Percentiles rank a stretch among this genome's conserved stretches.
These are phyloP conservation scores for Ganaspis sp. DNA, from an alignment of 1,140 invertebrate species.

Conservation along the genomic window DNA sequence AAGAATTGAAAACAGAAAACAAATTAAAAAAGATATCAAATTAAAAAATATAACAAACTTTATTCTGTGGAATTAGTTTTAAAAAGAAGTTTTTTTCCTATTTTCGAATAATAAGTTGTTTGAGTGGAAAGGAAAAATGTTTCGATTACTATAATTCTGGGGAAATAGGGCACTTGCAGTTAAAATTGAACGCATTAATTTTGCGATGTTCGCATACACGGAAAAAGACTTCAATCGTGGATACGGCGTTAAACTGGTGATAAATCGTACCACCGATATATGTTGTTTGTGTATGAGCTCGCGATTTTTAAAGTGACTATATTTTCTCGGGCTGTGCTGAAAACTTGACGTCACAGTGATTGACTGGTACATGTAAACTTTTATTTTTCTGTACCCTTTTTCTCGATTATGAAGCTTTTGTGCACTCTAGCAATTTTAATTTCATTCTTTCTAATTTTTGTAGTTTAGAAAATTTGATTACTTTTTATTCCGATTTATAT, in stretches of 20 bases:
- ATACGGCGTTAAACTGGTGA: conserved; percentile 44
- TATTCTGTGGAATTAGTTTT: too few species aligned
- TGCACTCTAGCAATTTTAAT: neutral
- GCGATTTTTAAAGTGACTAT: conserved; percentile 45
- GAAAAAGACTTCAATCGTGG: conserved; percentile 17
- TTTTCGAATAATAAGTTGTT: too few species aligned
- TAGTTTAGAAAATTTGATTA: neutral
- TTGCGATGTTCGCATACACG: neutral
- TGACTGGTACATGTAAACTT: conserved; percentile 36
- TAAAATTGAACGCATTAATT: conserved; percentile 12
- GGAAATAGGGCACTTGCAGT: neutral
- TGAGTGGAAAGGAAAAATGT: too few species aligned
- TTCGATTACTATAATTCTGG: neutral
- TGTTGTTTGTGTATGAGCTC: conserved; percentile 38
- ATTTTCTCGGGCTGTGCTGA: conserved; percentile 35
- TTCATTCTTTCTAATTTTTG: too few species aligned
- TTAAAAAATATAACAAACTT: too few species aligned
- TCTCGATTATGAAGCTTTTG: neutral
- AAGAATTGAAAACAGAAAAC: too few species aligned
- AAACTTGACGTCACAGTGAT: conserved; percentile 38
- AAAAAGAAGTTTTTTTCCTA: too few species aligned
- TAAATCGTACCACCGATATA: conserved; percentile 39
- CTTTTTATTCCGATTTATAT: neutral
- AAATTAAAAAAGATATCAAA: too few species aligned
- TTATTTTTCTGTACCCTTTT: neutral